phyloP scores from a whole-genome alignment of 2,888 invertebrate species.

The Thecocarcelia acutangulata region DNA sequence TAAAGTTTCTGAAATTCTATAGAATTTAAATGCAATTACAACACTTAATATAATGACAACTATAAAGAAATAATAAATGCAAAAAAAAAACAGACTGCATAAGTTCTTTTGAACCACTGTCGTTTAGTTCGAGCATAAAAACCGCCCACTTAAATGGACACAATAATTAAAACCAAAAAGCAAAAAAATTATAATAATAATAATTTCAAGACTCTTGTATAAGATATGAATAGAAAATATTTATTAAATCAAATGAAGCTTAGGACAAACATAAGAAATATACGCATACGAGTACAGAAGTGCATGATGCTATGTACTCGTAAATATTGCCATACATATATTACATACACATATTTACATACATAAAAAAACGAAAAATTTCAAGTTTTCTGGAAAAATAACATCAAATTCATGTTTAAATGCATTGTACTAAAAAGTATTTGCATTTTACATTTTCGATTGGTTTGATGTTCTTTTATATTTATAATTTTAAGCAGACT shows the following conservation, averaged over 20 bases:
- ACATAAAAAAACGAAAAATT: too few relatives aligned
- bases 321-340: too few relatives aligned
- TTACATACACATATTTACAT: too few relatives aligned
- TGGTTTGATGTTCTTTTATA: too few relatives aligned
- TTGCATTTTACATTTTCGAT: too few relatives aligned
- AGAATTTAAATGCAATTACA: constrained; percentile 68
- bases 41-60: constrained; percentile 53
- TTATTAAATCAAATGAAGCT: constrained; percentile 15
- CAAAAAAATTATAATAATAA: constrained; percentile 20
- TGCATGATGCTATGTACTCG: too few relatives aligned
- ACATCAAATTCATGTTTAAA: too few relatives aligned
- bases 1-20: constrained; percentile 59
- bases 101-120: background rate
- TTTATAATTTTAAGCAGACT: too few relatives aligned
- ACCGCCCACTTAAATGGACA: constrained; percentile 66
- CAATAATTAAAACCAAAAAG: constrained; percentile 57
- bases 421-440: too few relatives aligned
- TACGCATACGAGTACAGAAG: too few relatives aligned
- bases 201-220: constrained; percentile 14
- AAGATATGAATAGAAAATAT: constrained; percentile 42
- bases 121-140: constrained; percentile 35
- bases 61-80: constrained; percentile 31
- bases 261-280: too few relatives aligned
- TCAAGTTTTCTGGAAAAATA: too few relatives aligned
- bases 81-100: background rate